These are phyloP conservation scores for Megastigmus dorsalis DNA, from an alignment of 2,888 invertebrate genomes.

Conservation along the genomic window DNA sequence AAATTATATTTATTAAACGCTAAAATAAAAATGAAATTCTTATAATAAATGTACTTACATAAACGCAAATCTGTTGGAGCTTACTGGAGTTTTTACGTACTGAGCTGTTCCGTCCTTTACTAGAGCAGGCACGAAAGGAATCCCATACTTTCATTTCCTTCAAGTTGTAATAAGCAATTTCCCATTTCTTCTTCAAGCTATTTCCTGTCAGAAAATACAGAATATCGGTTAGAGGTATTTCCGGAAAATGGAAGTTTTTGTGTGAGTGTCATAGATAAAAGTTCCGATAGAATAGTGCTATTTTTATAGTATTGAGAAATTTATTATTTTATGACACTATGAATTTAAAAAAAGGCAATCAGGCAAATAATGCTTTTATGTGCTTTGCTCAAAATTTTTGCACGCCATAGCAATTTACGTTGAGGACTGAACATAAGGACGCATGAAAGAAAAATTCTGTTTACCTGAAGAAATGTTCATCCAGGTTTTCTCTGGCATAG, in stretches of 20 bases:
- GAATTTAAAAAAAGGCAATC: too few relatives aligned
- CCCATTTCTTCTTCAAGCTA: conserved; percentile 21
- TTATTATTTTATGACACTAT: too few relatives aligned
- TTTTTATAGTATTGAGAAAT: too few relatives aligned
- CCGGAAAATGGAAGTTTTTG: too few relatives aligned
- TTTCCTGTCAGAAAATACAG: conserved; percentile 32
- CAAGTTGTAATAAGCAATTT: conserved; percentile 34
- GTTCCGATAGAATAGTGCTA: too few relatives aligned
- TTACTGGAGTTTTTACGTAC: conserved; percentile 1
- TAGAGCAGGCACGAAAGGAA: conserved; percentile 29
- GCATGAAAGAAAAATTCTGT: background rate
- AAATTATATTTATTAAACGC: background rate
- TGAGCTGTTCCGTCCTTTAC: conserved; percentile 20
- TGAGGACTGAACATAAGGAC: background rate
- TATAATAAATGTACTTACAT: conserved; percentile 10
- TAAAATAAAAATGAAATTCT: background rate
- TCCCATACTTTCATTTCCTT: conserved; percentile 35
- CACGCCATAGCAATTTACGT: too few relatives aligned
- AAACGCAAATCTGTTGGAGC: conserved; percentile 6
- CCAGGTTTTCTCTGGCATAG: conserved; percentile 25
- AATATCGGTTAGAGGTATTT: background rate
- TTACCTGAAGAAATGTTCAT: conserved; percentile 10
- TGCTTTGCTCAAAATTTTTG: too few relatives aligned
- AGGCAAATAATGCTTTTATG: too few relatives aligned
- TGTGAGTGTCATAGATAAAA: background rate